phyloP scores from a whole-genome alignment of 2,797 vertebrate genomes.

The Gymnothorax javanicus region DNA sequence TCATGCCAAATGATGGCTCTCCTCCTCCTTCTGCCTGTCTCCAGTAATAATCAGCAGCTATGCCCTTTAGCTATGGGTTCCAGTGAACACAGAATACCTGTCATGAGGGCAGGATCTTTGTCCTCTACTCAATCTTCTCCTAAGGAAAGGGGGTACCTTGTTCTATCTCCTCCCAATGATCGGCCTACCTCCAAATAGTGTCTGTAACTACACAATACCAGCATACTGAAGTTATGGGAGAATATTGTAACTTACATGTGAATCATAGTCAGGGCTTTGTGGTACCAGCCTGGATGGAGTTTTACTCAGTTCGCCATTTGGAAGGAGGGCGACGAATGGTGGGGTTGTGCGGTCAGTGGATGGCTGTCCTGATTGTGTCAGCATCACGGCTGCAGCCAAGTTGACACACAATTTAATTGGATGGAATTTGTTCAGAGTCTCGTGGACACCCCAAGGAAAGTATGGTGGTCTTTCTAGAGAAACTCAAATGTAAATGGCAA shows the following conservation, averaged over 20 bases:
- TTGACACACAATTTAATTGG: not conserved
- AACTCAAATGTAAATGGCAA: constrained; percentile 16
- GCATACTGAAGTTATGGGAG: not conserved
- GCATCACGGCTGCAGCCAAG: not conserved
- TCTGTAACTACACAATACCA: not conserved
- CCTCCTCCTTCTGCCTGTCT: constrained; percentile 7
- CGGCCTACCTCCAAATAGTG: not conserved
- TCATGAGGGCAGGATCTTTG: not conserved
- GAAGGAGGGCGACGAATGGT: not conserved
- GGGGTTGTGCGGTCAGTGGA: not conserved
- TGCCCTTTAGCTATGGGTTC: not conserved
- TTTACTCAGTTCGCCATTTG: no score
- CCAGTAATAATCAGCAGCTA: constrained; percentile 1
- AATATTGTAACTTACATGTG: not conserved
- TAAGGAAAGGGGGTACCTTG: no score
- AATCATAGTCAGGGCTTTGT: not conserved
- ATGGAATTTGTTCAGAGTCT: not conserved
- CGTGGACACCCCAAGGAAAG: not conserved
- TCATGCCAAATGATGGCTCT: not conserved
- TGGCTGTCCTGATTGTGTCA: constrained; percentile 2
- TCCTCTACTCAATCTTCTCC: not conserved
- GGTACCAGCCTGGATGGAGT: not conserved
- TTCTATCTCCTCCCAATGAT: not conserved
- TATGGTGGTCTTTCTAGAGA: not conserved
- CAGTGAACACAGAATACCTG: not conserved